phyloP scores from a whole-genome alignment of 2,113 vertebrate species.

The Apaloderma vittatum region DNA sequence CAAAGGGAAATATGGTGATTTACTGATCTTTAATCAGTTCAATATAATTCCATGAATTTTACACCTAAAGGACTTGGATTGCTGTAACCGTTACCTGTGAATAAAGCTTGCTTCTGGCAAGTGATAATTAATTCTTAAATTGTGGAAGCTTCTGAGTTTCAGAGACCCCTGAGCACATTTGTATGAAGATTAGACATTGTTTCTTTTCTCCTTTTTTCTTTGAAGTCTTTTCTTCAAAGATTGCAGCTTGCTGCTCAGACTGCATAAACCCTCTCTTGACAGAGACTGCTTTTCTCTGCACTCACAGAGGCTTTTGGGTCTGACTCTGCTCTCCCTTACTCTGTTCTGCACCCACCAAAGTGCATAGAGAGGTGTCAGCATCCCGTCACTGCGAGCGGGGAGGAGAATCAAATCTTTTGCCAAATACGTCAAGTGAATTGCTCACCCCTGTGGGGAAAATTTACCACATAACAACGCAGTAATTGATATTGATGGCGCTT shows the following conservation, averaged over 20 bases:
- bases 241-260: slow-evolving; percentile 55
- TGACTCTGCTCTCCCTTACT: neutral
- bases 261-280: slow-evolving; percentile 58
- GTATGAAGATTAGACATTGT: slow-evolving; percentile 82
- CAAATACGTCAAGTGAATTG: neutral
- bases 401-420: slow-evolving; percentile 17
- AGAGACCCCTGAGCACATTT: slow-evolving; percentile 74
- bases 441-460: slow-evolving; percentile 25
- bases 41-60: slow-evolving; percentile 74
- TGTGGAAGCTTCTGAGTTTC: slow-evolving; percentile 72
- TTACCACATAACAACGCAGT: slow-evolving; percentile 24
- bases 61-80: slow-evolving; percentile 66
- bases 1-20: slow-evolving; percentile 54
- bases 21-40: slow-evolving; percentile 68
- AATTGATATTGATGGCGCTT: slow-evolving; percentile 40
- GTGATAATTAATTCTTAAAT: slow-evolving; percentile 85
- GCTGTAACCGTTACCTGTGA: slow-evolving; percentile 72
- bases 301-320: slow-evolving; percentile 25
- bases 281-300: slow-evolving; percentile 40
- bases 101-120: slow-evolving; percentile 77
- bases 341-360: neutral
- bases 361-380: neutral
- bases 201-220: slow-evolving; percentile 74
- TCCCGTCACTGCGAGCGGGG: neutral
- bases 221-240: slow-evolving; percentile 80